Evolutionary conservation across 2,113 vertebrate species (phyloP).

Genomic region (Pachyramphus minor): DNA sequence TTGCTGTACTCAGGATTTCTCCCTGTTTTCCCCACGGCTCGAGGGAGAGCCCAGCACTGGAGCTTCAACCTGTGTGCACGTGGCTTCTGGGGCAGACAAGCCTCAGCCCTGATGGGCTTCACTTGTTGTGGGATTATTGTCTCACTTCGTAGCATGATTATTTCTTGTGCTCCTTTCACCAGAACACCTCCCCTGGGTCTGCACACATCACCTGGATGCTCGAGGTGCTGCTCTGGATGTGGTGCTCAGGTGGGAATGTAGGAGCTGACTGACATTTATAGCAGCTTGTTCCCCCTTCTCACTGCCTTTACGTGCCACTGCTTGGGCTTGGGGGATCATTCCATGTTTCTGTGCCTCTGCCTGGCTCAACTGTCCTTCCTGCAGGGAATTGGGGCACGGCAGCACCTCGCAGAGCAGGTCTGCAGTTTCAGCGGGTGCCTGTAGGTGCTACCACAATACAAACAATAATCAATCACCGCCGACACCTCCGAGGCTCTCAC

Average conservation of each 20-base stretch:
- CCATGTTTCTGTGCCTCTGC: neutral
- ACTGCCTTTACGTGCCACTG: rapidly evolving
- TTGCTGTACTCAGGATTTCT: neutral
- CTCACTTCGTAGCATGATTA: neutral
- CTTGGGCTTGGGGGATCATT: neutral
- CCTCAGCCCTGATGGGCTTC: neutral
- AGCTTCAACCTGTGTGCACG: neutral
- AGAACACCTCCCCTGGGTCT: neutral
- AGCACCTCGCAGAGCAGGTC: conserved; percentile 3
- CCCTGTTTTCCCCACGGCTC: neutral
- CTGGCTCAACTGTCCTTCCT: neutral
- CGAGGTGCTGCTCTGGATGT: neutral
- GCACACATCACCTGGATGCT: neutral
- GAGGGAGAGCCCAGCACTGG: neutral
- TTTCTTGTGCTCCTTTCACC: neutral
- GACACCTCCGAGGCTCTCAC: conserved; percentile 24
- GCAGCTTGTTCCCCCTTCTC: neutral
- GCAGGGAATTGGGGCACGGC: neutral
- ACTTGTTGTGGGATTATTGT: neutral
- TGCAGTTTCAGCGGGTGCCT: conserved; percentile 61
- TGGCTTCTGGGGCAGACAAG: neutral
- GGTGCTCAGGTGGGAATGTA: neutral
- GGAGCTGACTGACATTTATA: neutral
- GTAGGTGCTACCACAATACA: conserved; percentile 68
- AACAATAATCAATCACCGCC: conserved; percentile 65